phyloP scores from a whole-genome alignment of 1,140 invertebrate species.

The Dinothrombium tinctorium region DNA sequence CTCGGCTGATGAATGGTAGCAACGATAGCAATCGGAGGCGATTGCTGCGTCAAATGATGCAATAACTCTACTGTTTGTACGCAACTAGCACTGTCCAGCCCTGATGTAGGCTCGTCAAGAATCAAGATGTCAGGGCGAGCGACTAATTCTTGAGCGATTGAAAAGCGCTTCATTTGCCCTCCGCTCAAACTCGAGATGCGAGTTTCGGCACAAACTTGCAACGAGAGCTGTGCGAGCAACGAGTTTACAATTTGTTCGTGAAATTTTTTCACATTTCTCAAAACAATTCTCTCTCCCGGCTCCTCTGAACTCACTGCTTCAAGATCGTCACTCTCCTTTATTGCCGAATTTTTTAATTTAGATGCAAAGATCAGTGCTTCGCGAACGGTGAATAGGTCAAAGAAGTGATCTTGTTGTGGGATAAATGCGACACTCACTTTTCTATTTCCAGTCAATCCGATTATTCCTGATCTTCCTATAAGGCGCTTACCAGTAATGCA shows the following conservation, averaged over 20 bases:
- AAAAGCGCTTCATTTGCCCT: conserved; percentile 8
- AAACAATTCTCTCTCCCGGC: not conserved
- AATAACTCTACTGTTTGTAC: not conserved
- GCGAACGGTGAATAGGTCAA: conserved; percentile 59
- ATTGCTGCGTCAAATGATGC: not conserved
- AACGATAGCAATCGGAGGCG: conserved; percentile 5
- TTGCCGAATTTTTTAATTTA: conserved; percentile 41
- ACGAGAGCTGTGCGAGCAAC: conserved; percentile 1
- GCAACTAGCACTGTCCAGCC: conserved; percentile 5
- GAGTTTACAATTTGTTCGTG: not conserved
- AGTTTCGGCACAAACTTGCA: conserved; percentile 4
- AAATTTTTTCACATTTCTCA: not conserved
- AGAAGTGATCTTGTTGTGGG: conserved; percentile 63
- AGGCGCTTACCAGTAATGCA: conserved; percentile 16
- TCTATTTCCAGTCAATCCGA: not conserved
- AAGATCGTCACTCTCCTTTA: too few relatives aligned
- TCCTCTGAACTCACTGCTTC: too few relatives aligned
- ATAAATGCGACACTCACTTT: conserved; percentile 8
- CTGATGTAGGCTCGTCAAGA: conserved; percentile 9
- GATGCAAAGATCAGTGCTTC: conserved; percentile 77
- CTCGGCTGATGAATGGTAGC: conserved; percentile 8
- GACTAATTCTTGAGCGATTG: conserved; percentile 9
- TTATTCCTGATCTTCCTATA: conserved; percentile 3
- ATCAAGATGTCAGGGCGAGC: conserved; percentile 3
- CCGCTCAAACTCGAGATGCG: not conserved